These are phyloP conservation scores for Lepus timidus DNA, from an alignment of 2,113 vertebrate species.

Conservation along the genomic window DNA sequence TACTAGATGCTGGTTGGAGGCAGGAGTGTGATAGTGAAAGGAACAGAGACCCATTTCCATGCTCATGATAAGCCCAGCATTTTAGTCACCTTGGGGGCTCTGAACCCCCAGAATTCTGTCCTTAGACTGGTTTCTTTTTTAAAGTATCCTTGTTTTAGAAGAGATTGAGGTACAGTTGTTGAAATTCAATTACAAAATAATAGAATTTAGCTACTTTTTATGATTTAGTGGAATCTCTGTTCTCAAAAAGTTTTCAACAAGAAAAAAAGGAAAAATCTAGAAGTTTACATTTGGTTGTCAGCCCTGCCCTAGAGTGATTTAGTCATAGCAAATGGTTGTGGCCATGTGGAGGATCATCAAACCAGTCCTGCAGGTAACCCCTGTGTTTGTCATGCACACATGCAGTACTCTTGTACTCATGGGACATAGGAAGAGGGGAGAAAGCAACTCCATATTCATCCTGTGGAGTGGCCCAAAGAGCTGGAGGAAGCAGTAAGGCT, in stretches of 20 bases:
- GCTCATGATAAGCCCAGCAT: neutral
- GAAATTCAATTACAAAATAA: neutral
- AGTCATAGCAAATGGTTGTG: neutral
- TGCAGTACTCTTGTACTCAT: neutral
- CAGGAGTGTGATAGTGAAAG: neutral
- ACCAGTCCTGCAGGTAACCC: neutral
- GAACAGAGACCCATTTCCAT: neutral
- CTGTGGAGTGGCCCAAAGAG: neutral
- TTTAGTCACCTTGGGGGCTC: neutral
- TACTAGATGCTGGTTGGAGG: neutral
- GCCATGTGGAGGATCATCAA: neutral
- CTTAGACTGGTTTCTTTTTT: neutral
- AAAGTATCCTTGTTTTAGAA: neutral
- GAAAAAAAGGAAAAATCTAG: neutral
- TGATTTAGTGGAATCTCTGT: neutral
- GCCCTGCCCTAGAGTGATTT: neutral
- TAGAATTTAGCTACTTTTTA: neutral
- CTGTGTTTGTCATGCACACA: neutral
- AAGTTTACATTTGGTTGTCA: neutral
- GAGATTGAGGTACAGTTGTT: neutral
- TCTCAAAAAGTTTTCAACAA: neutral
- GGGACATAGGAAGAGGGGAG: neutral
- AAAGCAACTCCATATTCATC: neutral
- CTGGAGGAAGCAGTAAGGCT: neutral
- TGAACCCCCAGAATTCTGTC: neutral